phyloP scores from a whole-genome alignment of 2,888 invertebrate species.

The Cryptocheilus praepositus region DNA sequence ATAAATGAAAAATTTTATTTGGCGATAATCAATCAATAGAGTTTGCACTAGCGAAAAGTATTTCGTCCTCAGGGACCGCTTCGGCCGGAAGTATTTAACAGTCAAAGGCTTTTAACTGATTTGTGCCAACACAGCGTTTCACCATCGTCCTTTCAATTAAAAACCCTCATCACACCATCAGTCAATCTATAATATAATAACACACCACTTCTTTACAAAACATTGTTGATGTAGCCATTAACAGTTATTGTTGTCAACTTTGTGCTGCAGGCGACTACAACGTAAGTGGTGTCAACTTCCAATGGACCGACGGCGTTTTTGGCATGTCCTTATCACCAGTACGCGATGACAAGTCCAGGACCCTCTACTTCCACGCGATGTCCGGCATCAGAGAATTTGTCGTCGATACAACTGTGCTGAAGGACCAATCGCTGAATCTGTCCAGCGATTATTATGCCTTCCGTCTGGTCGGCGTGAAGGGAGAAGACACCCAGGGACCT shows the following conservation, averaged over 20 bases:
- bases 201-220: no score
- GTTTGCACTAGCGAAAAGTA: no score
- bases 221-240: no score
- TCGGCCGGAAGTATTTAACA: no score
- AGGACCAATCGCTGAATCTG: constrained; percentile 84
- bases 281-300: constrained; percentile 87
- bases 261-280: constrained; percentile 81
- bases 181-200: no score
- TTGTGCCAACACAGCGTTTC: no score
- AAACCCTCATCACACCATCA: no score
- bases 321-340: constrained; percentile 81
- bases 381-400: constrained; percentile 88
- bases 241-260: neutral
- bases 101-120: no score
- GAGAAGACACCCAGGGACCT: constrained; percentile 84
- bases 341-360: constrained; percentile 78
- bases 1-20: no score
- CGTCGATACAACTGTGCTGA: constrained; percentile 84
- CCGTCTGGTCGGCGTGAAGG: constrained; percentile 83
- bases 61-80: no score
- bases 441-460: constrained; percentile 83
- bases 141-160: no score
- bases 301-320: constrained; percentile 91
- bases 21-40: no score
- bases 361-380: constrained; percentile 88